Conservation (phyloP, 2,797 vertebrate genomes). For the Lagodon rhomboides region DNA sequence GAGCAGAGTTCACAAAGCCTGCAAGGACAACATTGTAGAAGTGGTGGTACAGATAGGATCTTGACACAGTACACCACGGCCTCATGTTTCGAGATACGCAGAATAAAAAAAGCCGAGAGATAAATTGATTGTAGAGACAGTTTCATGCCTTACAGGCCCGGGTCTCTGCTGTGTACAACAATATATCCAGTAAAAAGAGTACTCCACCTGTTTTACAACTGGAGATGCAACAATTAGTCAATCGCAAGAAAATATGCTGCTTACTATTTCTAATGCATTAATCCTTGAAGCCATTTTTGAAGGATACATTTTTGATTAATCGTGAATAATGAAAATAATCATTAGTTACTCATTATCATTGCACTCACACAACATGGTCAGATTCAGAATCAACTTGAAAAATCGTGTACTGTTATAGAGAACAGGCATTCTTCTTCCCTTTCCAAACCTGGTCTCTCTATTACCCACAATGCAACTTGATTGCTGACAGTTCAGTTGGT, state of each 20-base stretch:
- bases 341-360: too few relatives aligned
- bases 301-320: too few relatives aligned
- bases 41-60: neutral
- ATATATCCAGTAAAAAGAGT: neutral
- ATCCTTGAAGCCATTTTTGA: too few relatives aligned
- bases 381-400: neutral
- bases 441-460: neutral
- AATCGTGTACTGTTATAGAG: too few relatives aligned
- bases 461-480: neutral
- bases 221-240: too few relatives aligned
- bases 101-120: conserved; percentile 1
- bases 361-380: neutral
- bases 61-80: neutral
- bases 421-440: neutral
- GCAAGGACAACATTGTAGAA: neutral
- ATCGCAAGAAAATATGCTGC: too few relatives aligned
- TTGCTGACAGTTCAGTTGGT: too few relatives aligned
- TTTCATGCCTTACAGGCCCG: neutral
- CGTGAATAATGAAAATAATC: too few relatives aligned
- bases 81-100: conserved; percentile 7
- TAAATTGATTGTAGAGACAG: neutral
- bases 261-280: too few relatives aligned
- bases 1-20: neutral
- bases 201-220: neutral
- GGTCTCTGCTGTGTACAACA: neutral